A percentile compares a stretch with the other conserved stretches of the same genome.
Conservation (phyloP, 2,113 vertebrate genomes). For the Chaetorhynchus papuensis region DNA sequence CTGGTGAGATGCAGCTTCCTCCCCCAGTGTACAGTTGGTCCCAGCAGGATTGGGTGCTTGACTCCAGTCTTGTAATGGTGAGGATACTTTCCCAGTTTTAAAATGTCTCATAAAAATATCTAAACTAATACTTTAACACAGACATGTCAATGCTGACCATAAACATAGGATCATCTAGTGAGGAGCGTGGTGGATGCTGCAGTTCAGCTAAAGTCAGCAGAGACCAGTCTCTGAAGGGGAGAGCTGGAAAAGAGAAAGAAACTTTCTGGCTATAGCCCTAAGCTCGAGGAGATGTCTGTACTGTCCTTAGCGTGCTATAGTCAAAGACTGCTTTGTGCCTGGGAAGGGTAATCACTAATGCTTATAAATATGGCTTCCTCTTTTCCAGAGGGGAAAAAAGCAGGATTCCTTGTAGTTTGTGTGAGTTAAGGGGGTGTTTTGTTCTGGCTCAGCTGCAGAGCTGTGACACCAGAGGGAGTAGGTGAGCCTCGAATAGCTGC, state of each 20-base stretch:
- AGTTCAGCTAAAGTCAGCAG: neutral
- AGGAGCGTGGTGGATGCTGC: neutral
- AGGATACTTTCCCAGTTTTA: neutral
- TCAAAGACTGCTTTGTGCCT: neutral
- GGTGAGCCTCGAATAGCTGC: conserved; percentile 24
- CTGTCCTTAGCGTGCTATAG: neutral
- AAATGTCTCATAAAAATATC: neutral
- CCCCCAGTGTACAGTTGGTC: neutral
- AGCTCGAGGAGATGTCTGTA: neutral
- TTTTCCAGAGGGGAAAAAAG: neutral
- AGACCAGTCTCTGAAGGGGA: neutral
- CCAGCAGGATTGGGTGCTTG: neutral
- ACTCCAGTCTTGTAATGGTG: neutral
- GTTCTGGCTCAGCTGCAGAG: neutral
- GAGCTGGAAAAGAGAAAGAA: neutral
- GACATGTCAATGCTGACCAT: neutral
- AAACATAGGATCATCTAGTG: neutral
- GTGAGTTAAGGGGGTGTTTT: neutral
- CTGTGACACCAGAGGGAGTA: conserved; percentile 45
- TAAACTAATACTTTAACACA: neutral
- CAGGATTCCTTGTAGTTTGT: neutral
- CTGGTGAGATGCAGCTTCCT: neutral
- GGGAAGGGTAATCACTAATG: neutral
- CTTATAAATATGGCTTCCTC: neutral
- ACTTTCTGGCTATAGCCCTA: neutral